Conservation (phyloP, 2,113 vertebrate genomes). For the Anser cygnoides region DNA sequence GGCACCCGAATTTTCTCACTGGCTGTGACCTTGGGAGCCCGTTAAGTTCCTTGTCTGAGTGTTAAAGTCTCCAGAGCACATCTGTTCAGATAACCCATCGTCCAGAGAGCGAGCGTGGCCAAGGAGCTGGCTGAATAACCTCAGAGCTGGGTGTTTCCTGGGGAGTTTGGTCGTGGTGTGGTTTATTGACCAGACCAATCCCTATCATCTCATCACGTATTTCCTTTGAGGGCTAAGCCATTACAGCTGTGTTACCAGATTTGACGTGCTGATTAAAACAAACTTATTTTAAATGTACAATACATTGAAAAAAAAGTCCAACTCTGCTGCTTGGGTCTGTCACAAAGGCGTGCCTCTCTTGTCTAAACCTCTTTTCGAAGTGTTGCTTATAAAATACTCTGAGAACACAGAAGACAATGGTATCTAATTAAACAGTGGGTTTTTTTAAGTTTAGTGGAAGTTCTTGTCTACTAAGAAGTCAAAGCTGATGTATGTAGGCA, state of each 20-base stretch:
- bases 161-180: neutral
- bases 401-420: neutral
- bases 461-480: neutral
- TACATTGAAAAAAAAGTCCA: too few relatives aligned
- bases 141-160: neutral
- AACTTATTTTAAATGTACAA: too few relatives aligned
- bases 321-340: neutral
- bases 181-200: neutral
- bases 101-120: fast-evolving
- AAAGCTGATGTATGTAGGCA: slow-evolving; percentile 7
- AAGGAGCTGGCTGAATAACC: neutral
- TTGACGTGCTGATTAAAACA: neutral
- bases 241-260: neutral
- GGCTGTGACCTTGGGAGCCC: neutral
- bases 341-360: neutral
- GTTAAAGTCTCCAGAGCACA: neutral
- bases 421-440: neutral
- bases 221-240: neutral
- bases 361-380: neutral
- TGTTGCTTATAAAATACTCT: neutral
- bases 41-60: neutral
- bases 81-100: neutral
- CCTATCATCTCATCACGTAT: neutral
- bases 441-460: slow-evolving; percentile 1
- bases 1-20: neutral